Conservation (phyloP, 2,113 vertebrate species). For the Tachuris rubrigastra region DNA sequence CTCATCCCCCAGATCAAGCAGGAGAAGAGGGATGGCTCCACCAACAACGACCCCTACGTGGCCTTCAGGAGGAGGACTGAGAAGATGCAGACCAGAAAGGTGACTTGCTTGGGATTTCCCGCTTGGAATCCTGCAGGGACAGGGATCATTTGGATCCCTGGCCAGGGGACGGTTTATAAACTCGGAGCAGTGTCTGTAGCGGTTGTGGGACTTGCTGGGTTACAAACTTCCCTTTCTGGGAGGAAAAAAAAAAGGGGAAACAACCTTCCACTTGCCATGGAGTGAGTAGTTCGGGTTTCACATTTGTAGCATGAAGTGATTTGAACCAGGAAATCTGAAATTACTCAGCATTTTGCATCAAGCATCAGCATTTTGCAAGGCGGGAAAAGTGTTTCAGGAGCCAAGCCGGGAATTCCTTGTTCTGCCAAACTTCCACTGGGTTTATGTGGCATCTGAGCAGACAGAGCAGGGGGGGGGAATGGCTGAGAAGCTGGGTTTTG, state of each 20-base stretch:
- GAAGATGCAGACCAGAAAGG: conserved; percentile 97
- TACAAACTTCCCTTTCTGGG: background rate
- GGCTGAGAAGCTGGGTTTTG: background rate
- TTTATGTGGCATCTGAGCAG: background rate
- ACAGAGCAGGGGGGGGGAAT: background rate
- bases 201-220: background rate
- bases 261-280: background rate
- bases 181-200: background rate
- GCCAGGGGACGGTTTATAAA: background rate
- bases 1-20: conserved; percentile 89
- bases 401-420: background rate
- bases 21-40: conserved; percentile 93
- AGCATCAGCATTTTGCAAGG: background rate
- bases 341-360: background rate
- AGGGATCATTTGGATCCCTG: rapidly evolving
- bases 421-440: background rate
- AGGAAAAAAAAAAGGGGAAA: background rate
- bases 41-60: conserved; percentile 91
- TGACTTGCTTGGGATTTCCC: conserved; percentile 25
- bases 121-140: background rate
- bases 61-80: conserved; percentile 92
- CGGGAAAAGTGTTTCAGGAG: background rate
- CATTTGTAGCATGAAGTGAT: background rate
- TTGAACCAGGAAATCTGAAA: background rate
- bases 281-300: background rate